Conservation (phyloP, 1,140 invertebrate genomes). For the Zaprionus davidi region DNA sequence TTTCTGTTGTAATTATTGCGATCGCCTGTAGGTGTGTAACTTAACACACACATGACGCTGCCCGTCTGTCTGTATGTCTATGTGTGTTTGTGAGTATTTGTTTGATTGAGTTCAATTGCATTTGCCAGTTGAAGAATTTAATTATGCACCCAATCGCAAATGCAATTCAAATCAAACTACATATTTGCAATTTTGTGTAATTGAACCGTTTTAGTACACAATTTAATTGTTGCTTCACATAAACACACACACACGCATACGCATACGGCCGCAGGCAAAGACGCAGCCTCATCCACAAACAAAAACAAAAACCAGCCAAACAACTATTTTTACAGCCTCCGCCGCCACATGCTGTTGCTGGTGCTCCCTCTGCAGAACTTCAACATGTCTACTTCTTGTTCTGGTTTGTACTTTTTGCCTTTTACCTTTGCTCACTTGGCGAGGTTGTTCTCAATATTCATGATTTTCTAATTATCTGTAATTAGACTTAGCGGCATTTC, state of each 20-base stretch:
- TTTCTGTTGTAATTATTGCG: slow-evolving; percentile 37
- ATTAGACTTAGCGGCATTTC: slow-evolving; percentile 38
- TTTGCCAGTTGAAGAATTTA: slow-evolving; percentile 62
- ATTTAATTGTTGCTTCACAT: slow-evolving; percentile 73
- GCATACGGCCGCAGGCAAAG: neutral
- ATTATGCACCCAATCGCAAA: slow-evolving; percentile 65
- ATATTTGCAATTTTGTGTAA: slow-evolving; percentile 72
- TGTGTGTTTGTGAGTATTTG: slow-evolving; percentile 19
- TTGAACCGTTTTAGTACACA: slow-evolving; percentile 73
- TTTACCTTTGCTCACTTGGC: slow-evolving; percentile 30
- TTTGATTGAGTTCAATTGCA: slow-evolving; percentile 40
- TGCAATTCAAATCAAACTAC: slow-evolving; percentile 67
- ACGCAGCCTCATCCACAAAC: slow-evolving; percentile 22
- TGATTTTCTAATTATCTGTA: slow-evolving; percentile 31
- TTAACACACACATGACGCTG: slow-evolving; percentile 1
- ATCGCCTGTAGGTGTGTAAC: slow-evolving; percentile 3
- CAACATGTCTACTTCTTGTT: slow-evolving; percentile 28
- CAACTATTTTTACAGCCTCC: slow-evolving; percentile 56
- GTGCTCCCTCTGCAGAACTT: slow-evolving; percentile 34
- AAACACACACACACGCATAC: slow-evolving; percentile 18
- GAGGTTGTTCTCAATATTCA: slow-evolving; percentile 32
- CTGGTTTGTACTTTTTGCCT: slow-evolving; percentile 8
- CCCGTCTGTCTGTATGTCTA: slow-evolving; percentile 14
- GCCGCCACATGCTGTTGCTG: slow-evolving; percentile 23
- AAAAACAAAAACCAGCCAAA: slow-evolving; percentile 50